A percentile compares a stretch with the other conserved stretches of the same genome.
These are phyloP conservation scores for Aporophyla nigra DNA, from an alignment of 2,888 invertebrate genomes.

Conservation along the genomic window DNA sequence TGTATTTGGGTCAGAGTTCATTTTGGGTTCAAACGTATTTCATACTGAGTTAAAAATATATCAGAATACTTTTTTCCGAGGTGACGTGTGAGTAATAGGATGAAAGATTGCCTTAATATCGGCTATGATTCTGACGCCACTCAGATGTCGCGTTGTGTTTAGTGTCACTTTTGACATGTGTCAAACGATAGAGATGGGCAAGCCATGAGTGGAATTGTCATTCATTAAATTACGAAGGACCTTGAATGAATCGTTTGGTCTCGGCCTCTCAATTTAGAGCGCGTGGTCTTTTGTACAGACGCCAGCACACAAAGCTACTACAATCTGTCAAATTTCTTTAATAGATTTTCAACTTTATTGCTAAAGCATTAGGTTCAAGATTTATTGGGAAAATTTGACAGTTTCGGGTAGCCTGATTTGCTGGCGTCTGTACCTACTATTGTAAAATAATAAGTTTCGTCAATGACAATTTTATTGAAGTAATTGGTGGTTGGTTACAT, in stretches of 20 bases:
- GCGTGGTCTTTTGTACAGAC: conserved; percentile 10
- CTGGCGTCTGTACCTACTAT: neutral
- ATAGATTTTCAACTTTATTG: no score
- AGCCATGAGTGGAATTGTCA: conserved; percentile 33
- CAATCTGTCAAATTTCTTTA: no score
- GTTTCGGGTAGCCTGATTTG: no score
- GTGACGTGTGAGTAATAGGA: conserved; percentile 45
- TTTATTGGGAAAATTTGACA: no score
- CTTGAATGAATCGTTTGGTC: conserved; percentile 36
- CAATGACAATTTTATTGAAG: conserved; percentile 45
- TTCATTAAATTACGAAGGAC: conserved; percentile 49
- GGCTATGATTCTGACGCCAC: conserved; percentile 56
- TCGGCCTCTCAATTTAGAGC: conserved; percentile 39
- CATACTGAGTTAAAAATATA: conserved; percentile 29
- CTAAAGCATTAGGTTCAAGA: no score
- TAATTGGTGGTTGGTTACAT: conserved; percentile 40
- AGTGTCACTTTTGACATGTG: conserved; percentile 59
- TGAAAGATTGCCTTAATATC: conserved; percentile 61
- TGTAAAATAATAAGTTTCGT: conserved; percentile 26
- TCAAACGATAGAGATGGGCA: conserved; percentile 54
- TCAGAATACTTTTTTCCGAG: conserved; percentile 40
- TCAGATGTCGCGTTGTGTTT: conserved; percentile 49
- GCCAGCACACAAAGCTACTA: no score
- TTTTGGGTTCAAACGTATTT: conserved; percentile 21
- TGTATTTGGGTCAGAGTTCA: conserved; percentile 41